These are phyloP conservation scores for Haliclona indistincta DNA, from an alignment of 37 sponge, comb jelly and placozoan genomes.

Conservation along the genomic window DNA sequence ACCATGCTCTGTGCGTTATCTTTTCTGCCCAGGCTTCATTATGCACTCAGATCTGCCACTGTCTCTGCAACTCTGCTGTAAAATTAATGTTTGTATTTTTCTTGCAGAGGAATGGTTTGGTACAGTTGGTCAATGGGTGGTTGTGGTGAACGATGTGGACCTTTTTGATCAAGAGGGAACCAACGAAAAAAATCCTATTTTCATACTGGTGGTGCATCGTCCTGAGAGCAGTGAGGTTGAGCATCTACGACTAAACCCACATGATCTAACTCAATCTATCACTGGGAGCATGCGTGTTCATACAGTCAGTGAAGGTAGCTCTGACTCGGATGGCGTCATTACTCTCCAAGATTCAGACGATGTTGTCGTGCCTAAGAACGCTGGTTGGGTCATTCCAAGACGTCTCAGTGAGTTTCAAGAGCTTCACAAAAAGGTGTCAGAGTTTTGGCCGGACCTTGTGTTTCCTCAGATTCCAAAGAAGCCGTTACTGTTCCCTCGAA, in stretches of 20 bases:
- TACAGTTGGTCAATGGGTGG: conserved; percentile 61
- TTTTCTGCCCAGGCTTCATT: too few species aligned
- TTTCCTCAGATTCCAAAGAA: conserved; percentile 48
- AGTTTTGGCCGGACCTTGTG: conserved; percentile 40
- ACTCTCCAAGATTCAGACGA: background rate
- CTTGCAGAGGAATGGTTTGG: conserved; percentile 70
- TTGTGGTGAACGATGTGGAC: conserved; percentile 50
- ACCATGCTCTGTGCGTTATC: too few species aligned
- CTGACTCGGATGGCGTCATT: background rate
- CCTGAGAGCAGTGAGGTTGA: too few species aligned
- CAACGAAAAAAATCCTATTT: conserved; percentile 48
- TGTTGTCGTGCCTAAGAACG: background rate
- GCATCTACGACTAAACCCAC: too few species aligned
- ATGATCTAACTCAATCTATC: background rate
- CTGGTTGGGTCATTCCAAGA: conserved; percentile 83
- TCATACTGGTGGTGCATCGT: conserved; percentile 56
- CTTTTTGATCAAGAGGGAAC: conserved; percentile 23
- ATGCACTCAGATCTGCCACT: too few species aligned
- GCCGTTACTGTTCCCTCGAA: conserved; percentile 18
- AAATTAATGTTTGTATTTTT: background rate
- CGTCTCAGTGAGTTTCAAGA: conserved; percentile 73
- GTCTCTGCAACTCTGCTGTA: too few species aligned
- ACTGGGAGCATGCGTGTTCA: background rate
- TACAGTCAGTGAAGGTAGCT: background rate
- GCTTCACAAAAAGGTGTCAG: conserved; percentile 62